These are phyloP conservation scores for Merops nubicus DNA, from an alignment of 2,113 vertebrate species.

Conservation along the genomic window DNA sequence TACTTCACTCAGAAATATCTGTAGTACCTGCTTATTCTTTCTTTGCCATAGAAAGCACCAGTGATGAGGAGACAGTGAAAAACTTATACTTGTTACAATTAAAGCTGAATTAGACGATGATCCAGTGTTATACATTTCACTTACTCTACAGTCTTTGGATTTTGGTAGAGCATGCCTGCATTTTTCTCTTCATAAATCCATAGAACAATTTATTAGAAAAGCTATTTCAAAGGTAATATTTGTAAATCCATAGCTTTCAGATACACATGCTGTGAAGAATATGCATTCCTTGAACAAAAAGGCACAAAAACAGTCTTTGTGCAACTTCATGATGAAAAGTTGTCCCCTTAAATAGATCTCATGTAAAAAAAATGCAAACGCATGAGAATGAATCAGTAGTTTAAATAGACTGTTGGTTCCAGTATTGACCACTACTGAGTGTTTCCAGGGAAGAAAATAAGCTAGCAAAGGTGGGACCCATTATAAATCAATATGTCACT, in stretches of 20 bases:
- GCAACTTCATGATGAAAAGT: not conserved
- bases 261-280: not conserved
- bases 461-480: not conserved
- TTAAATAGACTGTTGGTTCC: not conserved
- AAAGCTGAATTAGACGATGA: not conserved
- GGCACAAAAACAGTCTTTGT: not conserved
- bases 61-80: not conserved
- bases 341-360: not conserved
- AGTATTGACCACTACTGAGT: not conserved
- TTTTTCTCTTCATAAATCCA: not conserved
- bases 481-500: not conserved
- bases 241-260: not conserved
- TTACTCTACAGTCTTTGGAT: not conserved
- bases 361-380: not conserved
- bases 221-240: not conserved
- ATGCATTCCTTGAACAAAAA: not conserved
- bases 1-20: not conserved
- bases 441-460: not conserved
- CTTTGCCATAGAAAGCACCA: not conserved
- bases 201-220: not conserved
- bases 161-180: not conserved
- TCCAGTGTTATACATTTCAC: not conserved
- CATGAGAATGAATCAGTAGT: not conserved
- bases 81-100: not conserved
- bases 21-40: not conserved